A percentile compares a stretch with the other conserved stretches of the same genome.
phyloP scores from a whole-genome alignment of 2,113 vertebrate genomes.

The Polypterus bichir region DNA sequence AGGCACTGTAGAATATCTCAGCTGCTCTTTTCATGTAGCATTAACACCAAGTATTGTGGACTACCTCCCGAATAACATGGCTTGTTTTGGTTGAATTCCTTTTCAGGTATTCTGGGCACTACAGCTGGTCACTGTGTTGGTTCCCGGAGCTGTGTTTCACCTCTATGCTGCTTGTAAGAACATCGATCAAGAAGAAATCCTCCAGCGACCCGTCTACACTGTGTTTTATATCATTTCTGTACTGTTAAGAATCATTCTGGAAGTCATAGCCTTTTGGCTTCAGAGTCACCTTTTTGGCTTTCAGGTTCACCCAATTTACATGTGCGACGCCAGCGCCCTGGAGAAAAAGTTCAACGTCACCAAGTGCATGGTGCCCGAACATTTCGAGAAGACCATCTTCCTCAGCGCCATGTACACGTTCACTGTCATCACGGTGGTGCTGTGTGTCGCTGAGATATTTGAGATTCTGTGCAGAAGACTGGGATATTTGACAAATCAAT shows the following conservation, averaged over 20 bases:
- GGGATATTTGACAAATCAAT: conserved; percentile 55
- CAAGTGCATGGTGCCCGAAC: conserved; percentile 70
- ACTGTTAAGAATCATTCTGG: conserved; percentile 66
- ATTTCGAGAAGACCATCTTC: conserved; percentile 84
- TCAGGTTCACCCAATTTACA: conserved; percentile 60
- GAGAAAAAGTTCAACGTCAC: conserved; percentile 56
- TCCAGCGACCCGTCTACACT: conserved; percentile 58
- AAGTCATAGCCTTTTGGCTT: conserved; percentile 72
- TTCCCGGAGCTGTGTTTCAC: conserved; percentile 70
- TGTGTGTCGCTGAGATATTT: conserved; percentile 68
- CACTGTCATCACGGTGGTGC: conserved; percentile 65
- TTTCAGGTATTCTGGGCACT: conserved; percentile 70
- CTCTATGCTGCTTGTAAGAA: conserved; percentile 68
- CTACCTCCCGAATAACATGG: too few species aligned
- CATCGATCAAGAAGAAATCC: conserved; percentile 70
- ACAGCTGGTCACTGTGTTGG: conserved; percentile 66
- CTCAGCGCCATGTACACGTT: conserved; percentile 78
- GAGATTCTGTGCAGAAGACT: conserved; percentile 66
- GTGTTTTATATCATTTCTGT: conserved; percentile 69
- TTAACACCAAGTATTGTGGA: too few species aligned
- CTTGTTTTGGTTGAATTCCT: neutral
- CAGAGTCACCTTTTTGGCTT: conserved; percentile 78
- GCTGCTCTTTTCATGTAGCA: too few species aligned
- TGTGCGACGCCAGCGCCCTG: conserved; percentile 56
- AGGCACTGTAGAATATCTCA: too few species aligned